Evolutionary conservation across 1,140 invertebrate species (phyloP).

Genomic region (Ectropis grisescens): DNA sequence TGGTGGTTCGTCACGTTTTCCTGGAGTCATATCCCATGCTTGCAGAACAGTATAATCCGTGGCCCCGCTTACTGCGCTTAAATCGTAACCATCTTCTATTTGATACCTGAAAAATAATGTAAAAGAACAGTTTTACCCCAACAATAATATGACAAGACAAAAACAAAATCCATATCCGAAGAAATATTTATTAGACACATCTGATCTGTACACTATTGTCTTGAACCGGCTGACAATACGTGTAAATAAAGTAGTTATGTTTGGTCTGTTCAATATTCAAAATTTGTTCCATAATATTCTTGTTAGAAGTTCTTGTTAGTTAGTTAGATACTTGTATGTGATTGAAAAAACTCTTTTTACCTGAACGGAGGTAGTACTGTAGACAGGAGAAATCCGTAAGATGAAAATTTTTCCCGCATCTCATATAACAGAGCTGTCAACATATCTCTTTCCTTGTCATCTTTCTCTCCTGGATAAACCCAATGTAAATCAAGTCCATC

Average conservation of each 20-base stretch:
- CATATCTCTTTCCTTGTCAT: conserved; percentile 56
- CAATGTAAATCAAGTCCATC: conserved; percentile 76
- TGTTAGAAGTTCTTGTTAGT: too few relatives aligned
- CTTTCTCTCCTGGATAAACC: conserved; percentile 72
- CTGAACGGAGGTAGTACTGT: conserved; percentile 53
- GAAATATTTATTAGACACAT: too few relatives aligned
- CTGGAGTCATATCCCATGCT: conserved; percentile 61
- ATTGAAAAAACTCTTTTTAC: conserved; percentile 19
- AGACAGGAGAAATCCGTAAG: conserved; percentile 47
- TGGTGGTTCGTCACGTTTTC: conserved; percentile 40
- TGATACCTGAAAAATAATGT: conserved; percentile 57
- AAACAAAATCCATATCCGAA: too few relatives aligned
- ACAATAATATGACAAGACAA: too few relatives aligned
- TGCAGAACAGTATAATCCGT: conserved; percentile 60
- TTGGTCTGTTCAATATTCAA: too few relatives aligned
- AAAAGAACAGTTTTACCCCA: too few relatives aligned
- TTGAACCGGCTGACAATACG: too few relatives aligned
- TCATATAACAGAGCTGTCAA: conserved; percentile 59
- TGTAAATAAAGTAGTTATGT: too few relatives aligned
- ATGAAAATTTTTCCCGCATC: conserved; percentile 51
- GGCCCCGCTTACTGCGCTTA: conserved; percentile 50
- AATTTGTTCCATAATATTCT: too few relatives aligned
- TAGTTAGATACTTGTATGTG: too few relatives aligned
- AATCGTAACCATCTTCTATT: conserved; percentile 65
- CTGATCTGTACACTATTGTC: too few relatives aligned